Percentiles rank a stretch among this genome's conserved stretches.
These are phyloP conservation scores for Hexactinellida sp. DNA, from an alignment of 37 sponge, comb jelly and placozoan species.

Conservation along the genomic window DNA sequence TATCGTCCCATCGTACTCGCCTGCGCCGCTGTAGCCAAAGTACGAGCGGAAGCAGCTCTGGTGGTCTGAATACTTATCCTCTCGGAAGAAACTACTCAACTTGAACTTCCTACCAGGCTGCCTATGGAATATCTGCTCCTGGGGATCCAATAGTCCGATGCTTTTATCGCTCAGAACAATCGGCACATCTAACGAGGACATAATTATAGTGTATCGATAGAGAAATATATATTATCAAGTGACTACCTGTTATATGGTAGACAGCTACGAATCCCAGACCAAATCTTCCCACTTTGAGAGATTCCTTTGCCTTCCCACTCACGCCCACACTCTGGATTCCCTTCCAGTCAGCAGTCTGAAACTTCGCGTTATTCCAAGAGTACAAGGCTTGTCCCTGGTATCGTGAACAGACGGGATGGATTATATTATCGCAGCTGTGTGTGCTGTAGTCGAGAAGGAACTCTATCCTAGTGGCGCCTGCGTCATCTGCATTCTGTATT, in stretches of 20 bases:
- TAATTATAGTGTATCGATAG: neutral
- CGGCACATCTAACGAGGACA: neutral
- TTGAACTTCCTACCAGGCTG: neutral
- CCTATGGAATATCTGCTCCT: neutral
- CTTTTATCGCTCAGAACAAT: neutral
- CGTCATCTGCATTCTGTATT: constrained; percentile 76
- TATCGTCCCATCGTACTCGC: neutral
- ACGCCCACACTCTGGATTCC: constrained; percentile 33
- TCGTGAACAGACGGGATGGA: constrained; percentile 16
- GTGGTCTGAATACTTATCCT: neutral
- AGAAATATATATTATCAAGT: neutral
- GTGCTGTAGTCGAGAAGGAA: constrained; percentile 42
- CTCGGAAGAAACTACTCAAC: neutral
- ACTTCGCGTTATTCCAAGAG: constrained; percentile 48
- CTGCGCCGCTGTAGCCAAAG: neutral
- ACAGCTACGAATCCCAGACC: constrained; percentile 70
- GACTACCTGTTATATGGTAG: constrained; percentile 64
- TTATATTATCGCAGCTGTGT: constrained; percentile 25
- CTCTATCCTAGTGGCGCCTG: constrained; percentile 39
- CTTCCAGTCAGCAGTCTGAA: constrained; percentile 49
- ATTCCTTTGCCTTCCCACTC: constrained; percentile 45
- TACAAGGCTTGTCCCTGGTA: constrained; percentile 62
- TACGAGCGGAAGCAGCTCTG: neutral
- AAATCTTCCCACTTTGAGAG: constrained; percentile 60
- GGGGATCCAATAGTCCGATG: neutral